Percentiles rank a stretch among this genome's conserved stretches.
These are phyloP conservation scores for Tachystola acroxantha DNA, from an alignment of 2,888 invertebrate species.

Conservation along the genomic window DNA sequence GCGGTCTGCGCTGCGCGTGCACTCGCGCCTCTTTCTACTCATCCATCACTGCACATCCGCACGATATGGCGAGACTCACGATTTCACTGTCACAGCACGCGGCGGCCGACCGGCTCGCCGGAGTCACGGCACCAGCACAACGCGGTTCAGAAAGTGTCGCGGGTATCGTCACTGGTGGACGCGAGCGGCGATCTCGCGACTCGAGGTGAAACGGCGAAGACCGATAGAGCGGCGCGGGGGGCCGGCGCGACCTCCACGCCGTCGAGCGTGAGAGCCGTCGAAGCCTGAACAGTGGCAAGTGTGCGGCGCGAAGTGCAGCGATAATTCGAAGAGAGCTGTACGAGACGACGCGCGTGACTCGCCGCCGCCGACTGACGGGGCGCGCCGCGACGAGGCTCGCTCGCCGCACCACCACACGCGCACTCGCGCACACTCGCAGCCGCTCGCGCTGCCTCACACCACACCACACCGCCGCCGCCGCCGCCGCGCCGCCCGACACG, in stretches of 20 bases:
- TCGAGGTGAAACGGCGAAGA: conserved; percentile 49
- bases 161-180: conserved; percentile 43
- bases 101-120: conserved; percentile 52
- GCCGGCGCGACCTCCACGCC: conserved; percentile 64
- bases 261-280: conserved; percentile 66
- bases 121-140: conserved; percentile 56
- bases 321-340: conserved; percentile 45
- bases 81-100: conserved; percentile 76
- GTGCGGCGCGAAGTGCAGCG: conserved; percentile 52
- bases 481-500: conserved; percentile 13
- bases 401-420: conserved; percentile 62
- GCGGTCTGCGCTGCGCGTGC: conserved; percentile 45
- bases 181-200: conserved; percentile 26
- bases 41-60: conserved; percentile 71
- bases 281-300: conserved; percentile 61
- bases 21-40: conserved; percentile 65
- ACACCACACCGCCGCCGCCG: conserved; percentile 25
- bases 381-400: conserved; percentile 64
- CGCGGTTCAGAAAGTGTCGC: conserved; percentile 41
- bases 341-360: conserved; percentile 74
- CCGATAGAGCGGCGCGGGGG: conserved; percentile 49
- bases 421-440: conserved; percentile 46
- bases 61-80: conserved; percentile 63
- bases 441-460: conserved; percentile 22
- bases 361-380: conserved; percentile 75